phyloP scores from a whole-genome alignment of 2,888 invertebrate species.

The Cartodere bifasciata region DNA sequence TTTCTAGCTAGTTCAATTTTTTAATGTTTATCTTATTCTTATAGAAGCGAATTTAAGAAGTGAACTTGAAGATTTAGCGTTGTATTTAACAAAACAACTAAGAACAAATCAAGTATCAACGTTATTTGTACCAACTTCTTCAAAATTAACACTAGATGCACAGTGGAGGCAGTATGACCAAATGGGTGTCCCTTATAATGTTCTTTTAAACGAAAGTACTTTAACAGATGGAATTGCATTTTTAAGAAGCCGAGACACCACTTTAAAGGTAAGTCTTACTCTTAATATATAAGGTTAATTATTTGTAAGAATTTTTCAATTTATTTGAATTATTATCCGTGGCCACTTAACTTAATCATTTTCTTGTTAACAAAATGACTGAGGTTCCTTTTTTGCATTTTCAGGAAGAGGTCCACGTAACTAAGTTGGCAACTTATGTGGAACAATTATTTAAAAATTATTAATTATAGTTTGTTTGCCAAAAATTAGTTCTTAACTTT shows the following conservation, averaged over 20 bases:
- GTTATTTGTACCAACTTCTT: constrained; percentile 28
- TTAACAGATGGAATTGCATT: constrained; percentile 58
- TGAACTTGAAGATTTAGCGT: constrained; percentile 42
- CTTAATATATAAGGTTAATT: not conserved
- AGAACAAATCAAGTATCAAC: constrained; percentile 34
- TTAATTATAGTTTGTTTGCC: no score
- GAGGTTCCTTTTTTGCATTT: constrained; percentile 26
- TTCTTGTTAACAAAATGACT: no score
- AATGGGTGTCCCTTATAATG: constrained; percentile 59
- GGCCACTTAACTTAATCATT: constrained; percentile 3
- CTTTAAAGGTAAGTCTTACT: constrained; percentile 43
- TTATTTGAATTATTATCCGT: constrained; percentile 2
- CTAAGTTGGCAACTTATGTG: constrained; percentile 49
- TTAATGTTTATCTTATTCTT: no score
- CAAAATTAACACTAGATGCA: constrained; percentile 29
- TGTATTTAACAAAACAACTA: constrained; percentile 43
- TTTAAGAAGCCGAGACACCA: constrained; percentile 51
- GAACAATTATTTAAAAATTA: constrained; percentile 38
- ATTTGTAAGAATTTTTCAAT: not conserved
- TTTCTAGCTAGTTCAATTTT: no score
- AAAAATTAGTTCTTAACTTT: no score
- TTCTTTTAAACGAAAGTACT: constrained; percentile 54
- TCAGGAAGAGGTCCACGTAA: constrained; percentile 57
- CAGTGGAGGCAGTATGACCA: constrained; percentile 41
- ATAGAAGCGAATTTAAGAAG: constrained; percentile 17